These are phyloP conservation scores for Coecobrya sp. DNA, from an alignment of 2,888 invertebrate species.

Conservation along the genomic window DNA sequence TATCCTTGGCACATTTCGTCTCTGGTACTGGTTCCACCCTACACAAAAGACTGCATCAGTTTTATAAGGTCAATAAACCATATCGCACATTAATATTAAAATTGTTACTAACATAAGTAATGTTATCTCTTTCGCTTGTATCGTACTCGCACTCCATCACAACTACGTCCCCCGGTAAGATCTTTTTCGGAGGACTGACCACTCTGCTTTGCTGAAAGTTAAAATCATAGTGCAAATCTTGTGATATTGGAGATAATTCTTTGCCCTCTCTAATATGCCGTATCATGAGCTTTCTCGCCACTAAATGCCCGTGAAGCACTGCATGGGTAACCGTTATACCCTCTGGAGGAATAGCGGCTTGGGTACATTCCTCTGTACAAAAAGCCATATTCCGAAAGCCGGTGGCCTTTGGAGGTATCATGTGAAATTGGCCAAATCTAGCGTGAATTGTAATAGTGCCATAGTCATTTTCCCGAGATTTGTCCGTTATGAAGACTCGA, in stretches of 20 bases:
- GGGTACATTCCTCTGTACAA: slow-evolving; percentile 90
- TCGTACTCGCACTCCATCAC: slow-evolving; percentile 95
- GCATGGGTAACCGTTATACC: slow-evolving; percentile 95
- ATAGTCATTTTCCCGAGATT: slow-evolving; percentile 92
- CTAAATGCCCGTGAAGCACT: slow-evolving; percentile 93
- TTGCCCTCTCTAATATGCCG: slow-evolving; percentile 93
- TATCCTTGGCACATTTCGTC: slow-evolving; percentile 97
- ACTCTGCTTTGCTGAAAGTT: slow-evolving; percentile 95
- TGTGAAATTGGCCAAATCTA: slow-evolving; percentile 93
- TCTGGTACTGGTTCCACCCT: slow-evolving; percentile 93
- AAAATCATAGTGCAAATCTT: slow-evolving; percentile 95
- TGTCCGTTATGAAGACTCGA: slow-evolving; percentile 92
- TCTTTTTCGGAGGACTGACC: slow-evolving; percentile 92
- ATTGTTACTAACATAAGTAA: slow-evolving; percentile 91
- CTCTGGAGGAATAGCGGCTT: slow-evolving; percentile 87
- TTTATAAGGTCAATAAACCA: background rate
- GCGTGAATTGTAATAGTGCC: slow-evolving; percentile 94
- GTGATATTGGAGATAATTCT: slow-evolving; percentile 93
- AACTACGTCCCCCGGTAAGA: slow-evolving; percentile 94
- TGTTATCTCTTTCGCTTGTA: slow-evolving; percentile 91
- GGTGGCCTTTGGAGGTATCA: slow-evolving; percentile 94
- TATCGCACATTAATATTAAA: no score
- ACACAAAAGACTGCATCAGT: slow-evolving; percentile 6
- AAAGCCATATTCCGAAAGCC: slow-evolving; percentile 94
- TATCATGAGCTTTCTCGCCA: slow-evolving; percentile 92